Evolutionary conservation across 2,797 vertebrate species (phyloP).

Genomic region (Xiphophorus birchmanni): DNA sequence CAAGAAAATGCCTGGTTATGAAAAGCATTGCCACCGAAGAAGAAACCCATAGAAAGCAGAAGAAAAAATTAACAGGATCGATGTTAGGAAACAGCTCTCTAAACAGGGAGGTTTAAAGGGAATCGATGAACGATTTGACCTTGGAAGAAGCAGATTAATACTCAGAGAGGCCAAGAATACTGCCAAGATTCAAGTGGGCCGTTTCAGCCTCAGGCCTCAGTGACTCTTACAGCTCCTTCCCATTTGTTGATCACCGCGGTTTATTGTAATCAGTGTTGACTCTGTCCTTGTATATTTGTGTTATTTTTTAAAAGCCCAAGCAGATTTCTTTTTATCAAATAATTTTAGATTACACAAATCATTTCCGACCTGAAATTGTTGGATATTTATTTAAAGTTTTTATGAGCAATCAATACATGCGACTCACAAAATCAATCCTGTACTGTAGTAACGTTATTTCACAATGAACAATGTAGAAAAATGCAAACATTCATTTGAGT

Average conservation of each 20-base stretch:
- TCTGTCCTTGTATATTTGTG: conserved; percentile 56
- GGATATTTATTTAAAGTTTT: conserved; percentile 1
- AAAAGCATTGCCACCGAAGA: conserved; percentile 10
- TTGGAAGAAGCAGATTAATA: conserved; percentile 67
- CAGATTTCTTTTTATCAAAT: conserved; percentile 29
- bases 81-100: conserved; percentile 51
- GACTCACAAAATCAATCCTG: neutral
- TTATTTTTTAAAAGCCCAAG: conserved; percentile 36
- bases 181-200: conserved; percentile 67
- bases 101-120: conserved; percentile 41
- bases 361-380: conserved; percentile 5
- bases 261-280: conserved; percentile 66
- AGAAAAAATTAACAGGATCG: conserved; percentile 42
- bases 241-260: conserved; percentile 70
- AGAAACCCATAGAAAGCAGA: conserved; percentile 34
- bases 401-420: neutral
- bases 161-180: conserved; percentile 38
- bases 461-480: neutral
- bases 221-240: conserved; percentile 66
- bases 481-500: neutral
- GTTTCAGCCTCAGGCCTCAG: conserved; percentile 61
- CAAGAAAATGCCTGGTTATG: conserved; percentile 32
- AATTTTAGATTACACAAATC: conserved; percentile 21
- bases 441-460: neutral
- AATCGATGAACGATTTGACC: conserved; percentile 64